Evolutionary conservation across 92 coral and sea anemone genomes (phyloP).

Genomic region (Pocillopora meandrina): DNA sequence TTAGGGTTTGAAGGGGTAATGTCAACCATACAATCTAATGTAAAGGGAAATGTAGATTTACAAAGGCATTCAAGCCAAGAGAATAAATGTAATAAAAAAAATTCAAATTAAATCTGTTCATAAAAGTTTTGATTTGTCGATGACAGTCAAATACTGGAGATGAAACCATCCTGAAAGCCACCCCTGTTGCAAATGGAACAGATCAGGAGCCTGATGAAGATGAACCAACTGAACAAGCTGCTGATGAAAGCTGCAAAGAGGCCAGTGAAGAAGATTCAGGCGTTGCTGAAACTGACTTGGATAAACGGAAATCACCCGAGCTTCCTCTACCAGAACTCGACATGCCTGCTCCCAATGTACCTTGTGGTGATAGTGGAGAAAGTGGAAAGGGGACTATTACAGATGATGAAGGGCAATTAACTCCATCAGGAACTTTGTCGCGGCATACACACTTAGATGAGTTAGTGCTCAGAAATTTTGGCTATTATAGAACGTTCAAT

Average conservation of each 20-base stretch:
- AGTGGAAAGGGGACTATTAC: background rate
- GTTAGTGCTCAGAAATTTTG: constrained; percentile 5
- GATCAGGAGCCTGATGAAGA: constrained; percentile 11
- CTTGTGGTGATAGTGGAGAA: constrained; percentile 11
- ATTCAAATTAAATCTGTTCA: background rate
- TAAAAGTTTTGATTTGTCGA: background rate
- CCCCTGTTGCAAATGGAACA: constrained; percentile 33
- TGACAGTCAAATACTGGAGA: background rate
- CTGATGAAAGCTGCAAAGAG: background rate
- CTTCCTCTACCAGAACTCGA: constrained; percentile 14
- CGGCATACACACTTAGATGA: constrained; percentile 28
- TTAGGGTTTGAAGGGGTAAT: no score
- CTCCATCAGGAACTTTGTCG: constrained; percentile 46
- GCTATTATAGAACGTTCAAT: no score
- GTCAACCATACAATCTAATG: no score
- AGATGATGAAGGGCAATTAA: constrained; percentile 41
- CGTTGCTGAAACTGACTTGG: background rate
- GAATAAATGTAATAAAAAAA: background rate
- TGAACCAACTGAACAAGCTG: background rate
- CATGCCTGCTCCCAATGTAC: background rate
- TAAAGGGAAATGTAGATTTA: no score
- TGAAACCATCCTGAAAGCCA: background rate
- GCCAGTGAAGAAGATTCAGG: background rate
- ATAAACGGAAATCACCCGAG: constrained; percentile 23
- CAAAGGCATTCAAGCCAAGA: no score